Conservation (phyloP, 2,113 vertebrate species). For the Merops nubicus region DNA sequence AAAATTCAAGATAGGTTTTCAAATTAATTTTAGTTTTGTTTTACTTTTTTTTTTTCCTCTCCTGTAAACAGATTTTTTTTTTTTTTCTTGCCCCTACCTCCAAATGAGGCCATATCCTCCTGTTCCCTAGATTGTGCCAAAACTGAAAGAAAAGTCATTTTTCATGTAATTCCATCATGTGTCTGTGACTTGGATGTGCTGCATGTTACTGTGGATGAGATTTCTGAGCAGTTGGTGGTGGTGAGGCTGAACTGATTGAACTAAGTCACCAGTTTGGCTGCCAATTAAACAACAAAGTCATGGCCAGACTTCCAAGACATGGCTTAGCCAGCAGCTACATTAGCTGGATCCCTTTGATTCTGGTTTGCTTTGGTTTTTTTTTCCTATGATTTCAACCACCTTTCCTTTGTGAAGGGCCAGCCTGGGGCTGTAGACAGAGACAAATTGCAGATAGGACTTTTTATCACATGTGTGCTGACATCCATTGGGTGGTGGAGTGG, state of each 20-base stretch:
- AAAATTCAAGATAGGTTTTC: neutral
- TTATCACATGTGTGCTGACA: accelerated
- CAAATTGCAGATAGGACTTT: neutral
- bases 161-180: neutral
- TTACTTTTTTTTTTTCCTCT: neutral
- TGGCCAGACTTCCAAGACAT: neutral
- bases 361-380: too few species aligned
- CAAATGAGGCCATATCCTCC: neutral
- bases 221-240: neutral
- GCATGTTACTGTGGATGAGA: accelerated
- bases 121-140: neutral
- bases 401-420: neutral
- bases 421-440: neutral
- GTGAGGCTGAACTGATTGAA: neutral
- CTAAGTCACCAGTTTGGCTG: neutral
- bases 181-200: neutral
- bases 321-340: neutral
- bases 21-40: neutral
- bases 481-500: neutral
- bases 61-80: neutral
- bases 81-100: neutral
- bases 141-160: neutral
- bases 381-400: neutral
- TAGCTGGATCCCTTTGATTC: neutral
- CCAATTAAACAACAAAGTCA: neutral